Percentiles rank a stretch among this genome's conserved stretches.
These are phyloP conservation scores for Mamestra configurata DNA, from an alignment of 1,140 invertebrate genomes.

Conservation along the genomic window DNA sequence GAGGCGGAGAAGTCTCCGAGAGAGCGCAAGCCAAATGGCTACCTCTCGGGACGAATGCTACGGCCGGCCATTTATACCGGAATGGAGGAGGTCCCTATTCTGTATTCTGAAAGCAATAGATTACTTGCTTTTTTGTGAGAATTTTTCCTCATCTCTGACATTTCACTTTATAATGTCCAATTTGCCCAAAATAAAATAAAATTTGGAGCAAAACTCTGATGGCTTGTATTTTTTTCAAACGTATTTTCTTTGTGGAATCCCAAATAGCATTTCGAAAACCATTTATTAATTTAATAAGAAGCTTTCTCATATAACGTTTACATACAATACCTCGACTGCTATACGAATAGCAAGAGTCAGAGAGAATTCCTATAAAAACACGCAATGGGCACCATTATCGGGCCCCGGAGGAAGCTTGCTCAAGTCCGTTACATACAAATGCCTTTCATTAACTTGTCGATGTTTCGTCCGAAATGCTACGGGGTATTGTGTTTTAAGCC, in stretches of 20 bases:
- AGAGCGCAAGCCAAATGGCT: slow-evolving; percentile 75
- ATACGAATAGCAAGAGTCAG: slow-evolving; percentile 21
- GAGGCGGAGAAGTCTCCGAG: slow-evolving; percentile 76
- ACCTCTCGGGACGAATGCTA: slow-evolving; percentile 78
- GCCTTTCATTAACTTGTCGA: slow-evolving; percentile 83
- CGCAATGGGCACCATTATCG: slow-evolving; percentile 73
- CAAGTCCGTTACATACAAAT: slow-evolving; percentile 85
- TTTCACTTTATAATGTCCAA: no score
- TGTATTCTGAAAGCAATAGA: slow-evolving; percentile 62
- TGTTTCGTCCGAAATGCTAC: slow-evolving; percentile 76
- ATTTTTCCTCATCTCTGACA: no score
- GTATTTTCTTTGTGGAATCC: no score
- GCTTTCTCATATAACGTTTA: neutral
- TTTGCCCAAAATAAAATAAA: no score
- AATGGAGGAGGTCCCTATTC: slow-evolving; percentile 72
- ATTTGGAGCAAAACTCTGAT: no score
- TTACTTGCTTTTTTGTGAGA: neutral
- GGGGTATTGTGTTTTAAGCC: slow-evolving; percentile 69
- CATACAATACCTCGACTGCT: slow-evolving; percentile 45
- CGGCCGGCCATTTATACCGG: slow-evolving; percentile 73
- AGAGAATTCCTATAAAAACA: slow-evolving; percentile 63
- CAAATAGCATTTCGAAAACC: no score
- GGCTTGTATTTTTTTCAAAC: no score
- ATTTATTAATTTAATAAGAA: neutral
- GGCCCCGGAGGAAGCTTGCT: slow-evolving; percentile 77